A percentile compares a stretch with the other conserved stretches of the same genome.
Conservation (phyloP, 2,113 vertebrate genomes). For the Mesocricetus auratus region DNA sequence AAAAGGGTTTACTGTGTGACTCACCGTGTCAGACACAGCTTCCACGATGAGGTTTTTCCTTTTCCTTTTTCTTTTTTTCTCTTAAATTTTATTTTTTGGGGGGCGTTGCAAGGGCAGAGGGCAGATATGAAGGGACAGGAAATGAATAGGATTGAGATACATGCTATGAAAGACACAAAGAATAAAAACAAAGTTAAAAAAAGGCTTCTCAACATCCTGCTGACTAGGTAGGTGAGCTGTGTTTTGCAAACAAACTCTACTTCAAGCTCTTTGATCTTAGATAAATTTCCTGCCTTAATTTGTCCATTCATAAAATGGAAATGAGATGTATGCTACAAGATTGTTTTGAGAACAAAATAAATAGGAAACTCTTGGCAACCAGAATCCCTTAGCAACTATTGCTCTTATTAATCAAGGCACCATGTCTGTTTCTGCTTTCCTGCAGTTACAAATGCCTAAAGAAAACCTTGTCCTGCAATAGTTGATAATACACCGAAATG, state of each 20-base stretch:
- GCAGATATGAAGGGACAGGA: neutral
- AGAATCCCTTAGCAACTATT: neutral
- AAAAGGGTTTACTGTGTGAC: neutral
- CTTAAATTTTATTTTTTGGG: neutral
- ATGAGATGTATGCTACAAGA: conserved; percentile 3
- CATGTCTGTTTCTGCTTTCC: neutral
- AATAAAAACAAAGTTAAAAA: neutral
- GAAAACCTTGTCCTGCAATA: neutral
- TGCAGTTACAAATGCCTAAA: neutral
- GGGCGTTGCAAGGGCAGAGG: neutral
- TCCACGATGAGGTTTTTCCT: neutral
- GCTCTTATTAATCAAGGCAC: conserved; percentile 18
- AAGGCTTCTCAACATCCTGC: neutral
- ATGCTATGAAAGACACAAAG: neutral
- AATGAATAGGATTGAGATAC: neutral
- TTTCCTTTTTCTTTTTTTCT: neutral
- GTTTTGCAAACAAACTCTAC: conserved; percentile 7
- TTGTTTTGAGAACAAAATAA: neutral
- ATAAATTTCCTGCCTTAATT: conserved; percentile 1
- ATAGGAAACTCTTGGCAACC: neutral
- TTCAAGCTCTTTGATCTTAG: conserved; percentile 5
- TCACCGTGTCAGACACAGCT: neutral
- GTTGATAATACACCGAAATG: neutral
- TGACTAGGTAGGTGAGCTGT: neutral
- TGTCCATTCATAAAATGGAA: conserved; percentile 42